A percentile compares a stretch with the other conserved stretches of the same genome.
These are phyloP conservation scores for Baryphthengus martii DNA, from an alignment of 2,113 vertebrate species.

Conservation along the genomic window DNA sequence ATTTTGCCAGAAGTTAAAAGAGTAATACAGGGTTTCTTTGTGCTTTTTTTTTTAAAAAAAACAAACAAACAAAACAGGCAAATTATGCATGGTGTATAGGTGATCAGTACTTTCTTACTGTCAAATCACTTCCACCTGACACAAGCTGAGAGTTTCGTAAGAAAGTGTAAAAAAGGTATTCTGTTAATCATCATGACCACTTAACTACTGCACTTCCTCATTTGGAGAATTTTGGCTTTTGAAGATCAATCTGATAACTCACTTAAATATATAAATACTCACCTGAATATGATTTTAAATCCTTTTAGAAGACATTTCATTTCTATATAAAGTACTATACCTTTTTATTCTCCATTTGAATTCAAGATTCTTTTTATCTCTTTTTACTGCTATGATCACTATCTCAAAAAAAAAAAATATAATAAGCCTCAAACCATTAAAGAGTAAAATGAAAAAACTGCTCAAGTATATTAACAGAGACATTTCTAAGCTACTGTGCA, in stretches of 20 bases:
- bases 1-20: not conserved
- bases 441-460: not conserved
- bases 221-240: not conserved
- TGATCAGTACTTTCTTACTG: not conserved
- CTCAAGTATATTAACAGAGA: not conserved
- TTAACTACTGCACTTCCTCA: not conserved
- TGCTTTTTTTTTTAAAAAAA: not conserved
- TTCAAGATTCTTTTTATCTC: not conserved
- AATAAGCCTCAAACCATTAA: not conserved
- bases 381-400: not conserved
- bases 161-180: not conserved
- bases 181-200: not conserved
- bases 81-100: not conserved
- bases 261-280: not conserved
- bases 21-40: not conserved
- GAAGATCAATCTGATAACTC: not conserved
- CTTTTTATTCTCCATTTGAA: not conserved
- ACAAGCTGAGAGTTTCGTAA: not conserved
- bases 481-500: not conserved
- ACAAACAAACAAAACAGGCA: too few relatives aligned
- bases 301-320: not conserved
- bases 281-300: not conserved
- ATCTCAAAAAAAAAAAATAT: not conserved
- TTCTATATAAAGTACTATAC: not conserved
- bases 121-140: not conserved